Conservation (phyloP, 2,797 vertebrate species). For the Parauchenoglanis ngamensis region DNA sequence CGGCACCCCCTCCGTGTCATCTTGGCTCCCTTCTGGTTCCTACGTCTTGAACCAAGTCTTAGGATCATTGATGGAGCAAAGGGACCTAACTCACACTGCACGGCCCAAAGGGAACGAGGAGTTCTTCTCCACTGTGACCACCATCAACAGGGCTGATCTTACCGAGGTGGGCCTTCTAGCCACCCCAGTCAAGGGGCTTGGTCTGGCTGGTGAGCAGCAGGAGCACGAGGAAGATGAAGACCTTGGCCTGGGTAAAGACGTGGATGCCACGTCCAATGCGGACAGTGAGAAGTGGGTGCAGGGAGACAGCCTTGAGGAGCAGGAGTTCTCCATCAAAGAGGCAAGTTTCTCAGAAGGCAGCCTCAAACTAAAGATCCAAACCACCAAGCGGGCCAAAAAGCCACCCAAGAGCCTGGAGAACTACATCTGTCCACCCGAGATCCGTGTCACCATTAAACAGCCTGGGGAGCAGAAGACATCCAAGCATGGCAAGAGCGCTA, state of each 20-base stretch:
- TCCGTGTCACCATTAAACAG: conserved; percentile 97
- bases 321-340: conserved; percentile 99
- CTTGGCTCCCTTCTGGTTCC: conserved; percentile 47
- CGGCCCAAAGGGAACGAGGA: conserved; percentile 87
- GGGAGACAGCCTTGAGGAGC: conserved; percentile 83
- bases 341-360: conserved; percentile 97
- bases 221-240: conserved; percentile 90
- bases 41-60: conserved; percentile 46
- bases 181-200: conserved; percentile 76
- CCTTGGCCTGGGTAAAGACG: conserved; percentile 78
- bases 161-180: conserved; percentile 70
- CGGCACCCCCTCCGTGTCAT: conserved; percentile 36
- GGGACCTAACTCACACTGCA: conserved; percentile 84
- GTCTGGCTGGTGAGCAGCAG: conserved; percentile 80
- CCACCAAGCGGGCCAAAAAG: conserved; percentile 96
- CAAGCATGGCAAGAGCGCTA: conserved; percentile 72
- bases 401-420: conserved; percentile 98
- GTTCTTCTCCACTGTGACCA: conserved; percentile 73
- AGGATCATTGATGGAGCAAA: conserved; percentile 89
- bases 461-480: conserved; percentile 85
- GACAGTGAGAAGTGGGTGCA: conserved; percentile 86
- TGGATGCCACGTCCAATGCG: conserved; percentile 82
- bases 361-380: conserved; percentile 98
- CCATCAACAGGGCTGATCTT: conserved; percentile 67
- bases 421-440: conserved; percentile 98